These are phyloP conservation scores for Neoarius graeffei DNA, from an alignment of 2,113 vertebrate genomes.

Conservation along the genomic window DNA sequence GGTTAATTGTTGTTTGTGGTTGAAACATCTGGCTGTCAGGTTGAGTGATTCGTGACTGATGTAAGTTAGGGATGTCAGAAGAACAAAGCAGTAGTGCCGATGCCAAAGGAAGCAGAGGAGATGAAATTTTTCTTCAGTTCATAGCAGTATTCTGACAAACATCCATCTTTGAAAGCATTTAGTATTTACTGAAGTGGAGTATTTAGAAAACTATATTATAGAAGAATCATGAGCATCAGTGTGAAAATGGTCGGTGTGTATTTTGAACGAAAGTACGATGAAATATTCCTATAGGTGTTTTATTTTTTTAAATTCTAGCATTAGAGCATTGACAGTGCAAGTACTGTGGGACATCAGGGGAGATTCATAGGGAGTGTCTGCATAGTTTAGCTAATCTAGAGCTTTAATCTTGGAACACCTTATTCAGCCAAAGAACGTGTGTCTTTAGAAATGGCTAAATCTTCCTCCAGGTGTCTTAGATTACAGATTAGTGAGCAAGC, in stretches of 20 bases:
- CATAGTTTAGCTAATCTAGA: slow-evolving; percentile 9
- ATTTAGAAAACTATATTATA: background rate
- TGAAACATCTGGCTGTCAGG: background rate
- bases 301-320: background rate
- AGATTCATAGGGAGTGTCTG: background rate
- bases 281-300: background rate
- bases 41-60: background rate
- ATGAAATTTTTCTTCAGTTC: background rate
- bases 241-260: background rate
- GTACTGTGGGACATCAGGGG: background rate
- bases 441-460: slow-evolving; percentile 10
- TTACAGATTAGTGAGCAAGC: slow-evolving; percentile 2
- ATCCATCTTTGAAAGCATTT: background rate
- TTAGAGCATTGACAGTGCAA: background rate
- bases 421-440: background rate
- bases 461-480: slow-evolving; percentile 14
- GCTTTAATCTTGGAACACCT: slow-evolving; percentile 14
- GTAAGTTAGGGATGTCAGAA: background rate
- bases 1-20: slow-evolving; percentile 6
- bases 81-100: background rate
- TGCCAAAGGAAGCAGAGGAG: slow-evolving; percentile 7
- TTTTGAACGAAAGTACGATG: background rate
- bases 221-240: background rate
- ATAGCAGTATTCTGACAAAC: slow-evolving; percentile 6
- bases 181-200: background rate